phyloP scores from a whole-genome alignment of 2,888 invertebrate species.

The Mesopsocus fuscifrons region DNA sequence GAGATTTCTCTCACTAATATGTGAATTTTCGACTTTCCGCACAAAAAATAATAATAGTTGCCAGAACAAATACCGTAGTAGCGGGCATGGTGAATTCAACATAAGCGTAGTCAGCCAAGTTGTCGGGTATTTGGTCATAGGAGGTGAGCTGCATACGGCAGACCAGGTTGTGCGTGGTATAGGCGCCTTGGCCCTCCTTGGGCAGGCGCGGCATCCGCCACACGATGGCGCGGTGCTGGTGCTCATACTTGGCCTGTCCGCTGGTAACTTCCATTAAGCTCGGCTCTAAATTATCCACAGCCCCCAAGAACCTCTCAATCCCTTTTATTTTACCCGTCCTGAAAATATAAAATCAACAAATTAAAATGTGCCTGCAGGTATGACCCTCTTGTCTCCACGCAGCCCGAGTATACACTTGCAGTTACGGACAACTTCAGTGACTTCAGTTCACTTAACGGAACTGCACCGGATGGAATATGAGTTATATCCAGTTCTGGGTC shows the following conservation, averaged over 20 bases:
- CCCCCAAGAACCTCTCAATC: slow-evolving; percentile 77
- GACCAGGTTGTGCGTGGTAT: slow-evolving; percentile 91
- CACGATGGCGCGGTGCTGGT: slow-evolving; percentile 90
- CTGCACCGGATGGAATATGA: too few relatives aligned
- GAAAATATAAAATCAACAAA: slow-evolving; percentile 14
- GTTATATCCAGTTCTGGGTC: too few relatives aligned
- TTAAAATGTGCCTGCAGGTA: slow-evolving; percentile 1
- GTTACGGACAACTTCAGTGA: too few relatives aligned
- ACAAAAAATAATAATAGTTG: too few relatives aligned
- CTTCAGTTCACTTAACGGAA: too few relatives aligned
- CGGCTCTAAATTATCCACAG: slow-evolving; percentile 76
- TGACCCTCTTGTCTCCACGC: background rate
- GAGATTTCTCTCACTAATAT: too few relatives aligned
- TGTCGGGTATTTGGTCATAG: slow-evolving; percentile 92
- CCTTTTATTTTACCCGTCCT: slow-evolving; percentile 81
- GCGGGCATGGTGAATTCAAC: slow-evolving; percentile 99
- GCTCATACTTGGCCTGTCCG: slow-evolving; percentile 96
- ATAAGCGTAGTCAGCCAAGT: slow-evolving; percentile 67
- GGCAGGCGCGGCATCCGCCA: slow-evolving; percentile 96
- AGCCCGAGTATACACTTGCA: too few relatives aligned
- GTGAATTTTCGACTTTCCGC: too few relatives aligned
- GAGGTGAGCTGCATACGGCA: slow-evolving; percentile 89
- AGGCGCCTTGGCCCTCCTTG: slow-evolving; percentile 97
- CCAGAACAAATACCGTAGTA: slow-evolving; percentile 63
- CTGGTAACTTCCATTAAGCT: slow-evolving; percentile 91